Evolutionary conservation across 2,888 invertebrate genomes (phyloP), one percentile per base, ranked within the genome.

Genomic region (Frankliniella fusca): DNA sequence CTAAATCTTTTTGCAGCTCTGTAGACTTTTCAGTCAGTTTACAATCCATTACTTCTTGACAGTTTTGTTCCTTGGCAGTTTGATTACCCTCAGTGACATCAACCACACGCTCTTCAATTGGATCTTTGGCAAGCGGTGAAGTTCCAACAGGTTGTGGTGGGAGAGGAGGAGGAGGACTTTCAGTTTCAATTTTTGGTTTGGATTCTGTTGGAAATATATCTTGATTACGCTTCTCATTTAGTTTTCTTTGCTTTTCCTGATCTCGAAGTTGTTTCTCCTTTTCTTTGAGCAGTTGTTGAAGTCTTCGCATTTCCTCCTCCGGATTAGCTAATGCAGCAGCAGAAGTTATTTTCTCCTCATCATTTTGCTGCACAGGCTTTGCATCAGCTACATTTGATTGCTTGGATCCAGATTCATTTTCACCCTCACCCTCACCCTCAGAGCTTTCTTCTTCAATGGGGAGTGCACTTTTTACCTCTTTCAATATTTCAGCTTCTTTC

Each of bases 381-480:
- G 38, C 38, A 38, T 38, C 38, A 38, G 5, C 27, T 27, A 27
- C 12, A 23, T 27, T 76, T 10, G 10, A 9, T 23, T 23, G 70
- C 27, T 23, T 76, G 8, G 27, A 27, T 27, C 10, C n/a, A 27
- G 70, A 0, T n/a, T 76, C 70, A 27, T 27, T 27, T 10, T 76
- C 70, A 7, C 70, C 70, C 1, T 76, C 70, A 9, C 23, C 70
- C 8, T 76, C 70, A 27, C 27, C 70, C 12, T 76, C 70, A 27
- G 70, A 76, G 27, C 70, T 76, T 76, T 76, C 70, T 76, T 76
- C 70, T 12, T 76, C 70, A 85, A 94, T 90, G 0, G 94, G 94
- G 70, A 96, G 86, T 0, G 94, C 93, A 82, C 93, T 94, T 87
- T 93, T 95, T 82, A 89, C 88, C 7, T 93, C 90, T 2, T 93